phyloP scores from a whole-genome alignment of 2,113 vertebrate genomes.

The Hyperoodon ampullatus region DNA sequence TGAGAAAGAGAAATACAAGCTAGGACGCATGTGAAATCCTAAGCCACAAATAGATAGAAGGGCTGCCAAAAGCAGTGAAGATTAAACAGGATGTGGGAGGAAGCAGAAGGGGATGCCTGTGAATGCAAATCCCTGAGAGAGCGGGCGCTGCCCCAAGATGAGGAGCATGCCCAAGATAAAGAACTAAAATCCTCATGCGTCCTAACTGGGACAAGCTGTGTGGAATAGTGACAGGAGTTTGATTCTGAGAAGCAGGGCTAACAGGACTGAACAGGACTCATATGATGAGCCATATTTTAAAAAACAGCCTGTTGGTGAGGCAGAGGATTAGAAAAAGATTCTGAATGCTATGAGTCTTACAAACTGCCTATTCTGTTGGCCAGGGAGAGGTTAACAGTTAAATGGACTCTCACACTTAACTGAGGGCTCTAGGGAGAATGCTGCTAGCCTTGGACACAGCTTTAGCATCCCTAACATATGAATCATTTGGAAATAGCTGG shows the following conservation, averaged over 20 bases:
- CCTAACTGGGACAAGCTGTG: neutral
- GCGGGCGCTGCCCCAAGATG: neutral
- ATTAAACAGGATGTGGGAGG: neutral
- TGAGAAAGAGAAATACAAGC: slow-evolving; percentile 29
- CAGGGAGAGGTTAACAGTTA: neutral
- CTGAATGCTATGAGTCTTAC: neutral
- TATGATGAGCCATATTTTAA: neutral
- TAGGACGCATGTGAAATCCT: neutral
- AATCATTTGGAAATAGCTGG: neutral
- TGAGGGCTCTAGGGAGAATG: neutral
- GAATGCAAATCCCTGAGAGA: neutral
- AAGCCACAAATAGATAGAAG: slow-evolving; percentile 1
- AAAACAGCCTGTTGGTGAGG: neutral
- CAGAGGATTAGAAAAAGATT: neutral
- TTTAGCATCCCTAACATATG: neutral
- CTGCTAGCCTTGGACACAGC: neutral
- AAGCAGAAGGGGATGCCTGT: neutral
- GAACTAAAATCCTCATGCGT: neutral
- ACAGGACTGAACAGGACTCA: neutral
- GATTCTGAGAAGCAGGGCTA: neutral
- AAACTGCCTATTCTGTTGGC: neutral
- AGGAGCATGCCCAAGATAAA: neutral
- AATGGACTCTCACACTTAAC: neutral
- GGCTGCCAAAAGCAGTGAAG: neutral
- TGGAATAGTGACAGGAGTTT: neutral